Evolutionary conservation across 2,113 vertebrate species (phyloP), one percentile per base, ranked within the genome.

Genomic region (Bambusicola thoracicus): DNA sequence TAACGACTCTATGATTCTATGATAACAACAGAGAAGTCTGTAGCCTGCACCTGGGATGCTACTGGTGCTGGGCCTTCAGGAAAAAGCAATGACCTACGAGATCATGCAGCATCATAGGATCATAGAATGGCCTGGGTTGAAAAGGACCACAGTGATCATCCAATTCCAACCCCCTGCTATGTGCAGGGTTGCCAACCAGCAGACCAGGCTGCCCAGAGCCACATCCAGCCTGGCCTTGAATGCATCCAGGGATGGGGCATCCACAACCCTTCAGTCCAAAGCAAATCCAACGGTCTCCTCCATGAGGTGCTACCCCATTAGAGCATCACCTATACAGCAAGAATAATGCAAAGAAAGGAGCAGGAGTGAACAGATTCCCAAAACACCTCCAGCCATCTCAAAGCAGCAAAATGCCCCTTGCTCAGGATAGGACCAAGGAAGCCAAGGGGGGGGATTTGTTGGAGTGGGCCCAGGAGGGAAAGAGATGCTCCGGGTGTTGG

Each of bases 371-470:
- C 77, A 58, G 65, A 91, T 48, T 62, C 73, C 85, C 86, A 51
- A 81, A 82, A 70, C 65, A 82, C 67, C 92, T 79, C 58, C 80
- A 94, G 86, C 74, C 38, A 89, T 66, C 74, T 73, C 76, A 87
- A 77, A 86, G 82, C 81, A 78, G 79, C 38, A 68, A 68, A 70
- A 81, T 48, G n/a, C 80, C 36, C 67, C 75, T 74, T 77, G 83
- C 34, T 82, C 34, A 81, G 80, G 46, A 67, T 25, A 81, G 62
- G 38, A 92, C 48, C 67, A 85, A 27, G 2, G 2, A 84, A 68
- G 48, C 69, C 84, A 94, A 76, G n/a, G 70, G 34, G 46, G 83
- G 68, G 36, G 30, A 62, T 59, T 81, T 0, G 0, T 34, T 38
- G 49, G 32, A 19, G 25, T 22, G 16, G 48, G 20, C 59, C 40